Base-by-base conservation (phyloP, 2,888 invertebrate genomes). In the Branchipolynoe longqiensis region DNA sequence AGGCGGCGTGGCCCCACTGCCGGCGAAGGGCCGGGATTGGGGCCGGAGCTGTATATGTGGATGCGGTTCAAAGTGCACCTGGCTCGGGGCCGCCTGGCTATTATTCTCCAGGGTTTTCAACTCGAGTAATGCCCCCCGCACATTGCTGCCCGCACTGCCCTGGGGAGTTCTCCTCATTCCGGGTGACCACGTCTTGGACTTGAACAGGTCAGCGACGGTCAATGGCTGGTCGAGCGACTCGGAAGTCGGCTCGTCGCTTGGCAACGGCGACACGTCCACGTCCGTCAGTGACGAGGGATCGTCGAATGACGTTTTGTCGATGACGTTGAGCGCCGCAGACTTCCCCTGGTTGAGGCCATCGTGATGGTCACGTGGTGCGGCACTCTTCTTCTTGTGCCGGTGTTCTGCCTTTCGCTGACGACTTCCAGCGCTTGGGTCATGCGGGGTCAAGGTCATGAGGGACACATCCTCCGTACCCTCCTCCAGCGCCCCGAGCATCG, bases 401-500 rank as follows among this genome's bases (percentile, higher is more conserved):
- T 54, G 41, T 3, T 62, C 31, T 33, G 28, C 6, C 62, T 22
- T 36, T 3, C 28, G 28, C n/a, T n/a, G n/a, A n/a, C n/a, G n/a
- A n/a, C n/a, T n/a, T n/a, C n/a, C n/a, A 22, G 18, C 14, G 4
- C 25, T 41, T 48, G 25, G 41, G 31, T 62, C 58, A 28, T 64
- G 48, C n/a, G 56, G 64, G 58, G 69, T 82, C 12, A 48, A 56
- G 3, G 84, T 56, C n/a, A 48, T 74, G 12, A 56, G 33, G 8
- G 85, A 73, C 6, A 28, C 38, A 22, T 58, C 73, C 33, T 83
- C 83, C 38, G 25, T 73, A 36, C 40, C 64, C 56, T 88, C 91
- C 87, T 91, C 91, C 18, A 92, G 85, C 54, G 92, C 92, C 69
- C 91, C 91, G 90, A 92, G 91, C 91, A 92, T 91, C 14, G 91